A percentile compares a stretch with the other conserved stretches of the same genome.
These are phyloP conservation scores for Aphis craccivora DNA, from an alignment of 1,140 invertebrate genomes.

Conservation along the genomic window DNA sequence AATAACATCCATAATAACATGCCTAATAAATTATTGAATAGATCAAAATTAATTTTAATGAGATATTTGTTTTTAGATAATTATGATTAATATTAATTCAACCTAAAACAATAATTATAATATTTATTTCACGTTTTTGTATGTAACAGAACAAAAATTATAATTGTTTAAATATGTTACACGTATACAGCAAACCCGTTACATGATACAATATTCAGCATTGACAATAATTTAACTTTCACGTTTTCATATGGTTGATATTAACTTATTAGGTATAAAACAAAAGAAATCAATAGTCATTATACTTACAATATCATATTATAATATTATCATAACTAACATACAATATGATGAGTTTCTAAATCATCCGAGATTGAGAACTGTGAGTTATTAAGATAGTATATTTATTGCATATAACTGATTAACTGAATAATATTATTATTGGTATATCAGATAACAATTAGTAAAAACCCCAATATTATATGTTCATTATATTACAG, in stretches of 20 bases:
- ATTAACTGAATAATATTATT: neutral
- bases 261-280: constrained; percentile 3
- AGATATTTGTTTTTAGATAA: too few species aligned
- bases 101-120: neutral
- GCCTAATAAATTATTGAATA: too few species aligned
- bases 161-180: constrained; percentile 1
- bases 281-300: constrained; percentile 44
- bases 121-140: neutral
- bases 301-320: neutral
- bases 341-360: constrained; percentile 30
- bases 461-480: neutral
- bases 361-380: neutral
- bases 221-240: constrained; percentile 31
- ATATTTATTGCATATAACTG: neutral
- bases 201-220: neutral
- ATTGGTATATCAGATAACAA: constrained; percentile 20
- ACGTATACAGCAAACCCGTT: neutral
- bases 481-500: neutral
- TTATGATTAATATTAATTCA: too few species aligned
- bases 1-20: too few species aligned
- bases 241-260: constrained; percentile 16
- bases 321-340: neutral
- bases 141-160: neutral
- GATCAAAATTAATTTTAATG: too few species aligned
- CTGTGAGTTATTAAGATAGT: neutral